These are phyloP conservation scores for Oriolus oriolus DNA, from an alignment of 2,113 vertebrate species.

Conservation along the genomic window DNA sequence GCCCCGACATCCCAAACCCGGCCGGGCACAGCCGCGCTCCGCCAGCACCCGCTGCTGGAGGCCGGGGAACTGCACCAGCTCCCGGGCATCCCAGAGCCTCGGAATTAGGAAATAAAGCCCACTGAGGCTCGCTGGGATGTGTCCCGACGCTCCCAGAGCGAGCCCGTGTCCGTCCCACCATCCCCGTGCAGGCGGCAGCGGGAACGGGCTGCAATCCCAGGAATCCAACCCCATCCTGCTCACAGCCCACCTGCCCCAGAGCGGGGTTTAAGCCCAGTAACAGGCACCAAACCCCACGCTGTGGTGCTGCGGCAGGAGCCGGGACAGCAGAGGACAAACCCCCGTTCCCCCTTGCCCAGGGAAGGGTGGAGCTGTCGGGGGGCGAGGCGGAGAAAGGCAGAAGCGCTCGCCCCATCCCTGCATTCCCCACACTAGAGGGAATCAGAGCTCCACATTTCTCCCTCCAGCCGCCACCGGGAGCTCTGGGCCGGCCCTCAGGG, in stretches of 20 bases:
- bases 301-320: neutral
- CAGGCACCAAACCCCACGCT: fast-evolving
- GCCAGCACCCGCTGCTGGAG: constrained; percentile 36
- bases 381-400: fast-evolving
- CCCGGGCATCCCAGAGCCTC: neutral
- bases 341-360: fast-evolving
- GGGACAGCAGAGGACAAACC: fast-evolving
- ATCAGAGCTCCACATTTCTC: constrained; percentile 30
- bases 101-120: fast-evolving
- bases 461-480: neutral
- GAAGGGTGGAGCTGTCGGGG: fast-evolving
- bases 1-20: neutral
- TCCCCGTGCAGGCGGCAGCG: fast-evolving
- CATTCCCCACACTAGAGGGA: constrained; percentile 60
- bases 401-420: neutral
- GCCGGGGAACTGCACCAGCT: neutral
- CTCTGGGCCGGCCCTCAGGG: neutral
- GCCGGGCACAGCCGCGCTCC: neutral
- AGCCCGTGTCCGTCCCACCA: neutral
- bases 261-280: neutral
- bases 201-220: fast-evolving
- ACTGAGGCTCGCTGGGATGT: fast-evolving
- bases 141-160: fast-evolving
- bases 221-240: fast-evolving
- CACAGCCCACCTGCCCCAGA: neutral